phyloP scores from a whole-genome alignment of 2,797 vertebrate genomes.

The Agapornis canus region DNA sequence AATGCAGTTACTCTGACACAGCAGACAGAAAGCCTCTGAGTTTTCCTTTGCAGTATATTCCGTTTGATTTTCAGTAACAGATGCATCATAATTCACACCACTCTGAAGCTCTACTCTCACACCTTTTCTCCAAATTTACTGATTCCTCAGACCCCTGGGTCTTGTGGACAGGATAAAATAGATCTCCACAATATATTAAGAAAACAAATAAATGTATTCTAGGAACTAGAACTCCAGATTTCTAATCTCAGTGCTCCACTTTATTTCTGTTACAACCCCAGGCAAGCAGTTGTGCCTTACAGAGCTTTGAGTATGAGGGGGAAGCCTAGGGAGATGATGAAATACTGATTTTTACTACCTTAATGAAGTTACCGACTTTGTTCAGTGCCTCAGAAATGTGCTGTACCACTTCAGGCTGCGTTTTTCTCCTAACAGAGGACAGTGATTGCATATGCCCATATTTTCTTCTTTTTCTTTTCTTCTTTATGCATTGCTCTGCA shows the following conservation, averaged over 20 bases:
- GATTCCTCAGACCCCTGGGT: not conserved
- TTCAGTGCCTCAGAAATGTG: not conserved
- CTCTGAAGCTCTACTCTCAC: not conserved
- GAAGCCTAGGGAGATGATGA: not conserved
- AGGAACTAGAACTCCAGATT: not conserved
- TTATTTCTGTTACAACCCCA: not conserved
- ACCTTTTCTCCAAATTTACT: not conserved
- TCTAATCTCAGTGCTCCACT: not conserved
- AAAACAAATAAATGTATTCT: not conserved
- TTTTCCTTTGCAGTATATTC: not conserved
- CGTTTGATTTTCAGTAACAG: not conserved
- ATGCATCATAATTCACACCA: not conserved
- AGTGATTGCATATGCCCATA: not conserved
- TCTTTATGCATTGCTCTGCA: not conserved
- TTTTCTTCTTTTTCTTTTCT: not conserved
- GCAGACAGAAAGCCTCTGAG: not conserved
- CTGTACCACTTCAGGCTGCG: not conserved
- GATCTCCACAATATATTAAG: not conserved
- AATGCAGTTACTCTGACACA: not conserved
- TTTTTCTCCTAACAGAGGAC: not conserved
- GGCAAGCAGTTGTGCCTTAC: not conserved
- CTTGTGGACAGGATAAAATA: not conserved
- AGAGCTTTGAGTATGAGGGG: not conserved
- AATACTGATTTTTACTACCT: not conserved
- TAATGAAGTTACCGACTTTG: not conserved